A percentile compares a stretch with the other conserved stretches of the same genome.
Conservation (phyloP, 2,888 invertebrate species). For the Drosophila lacicola region DNA sequence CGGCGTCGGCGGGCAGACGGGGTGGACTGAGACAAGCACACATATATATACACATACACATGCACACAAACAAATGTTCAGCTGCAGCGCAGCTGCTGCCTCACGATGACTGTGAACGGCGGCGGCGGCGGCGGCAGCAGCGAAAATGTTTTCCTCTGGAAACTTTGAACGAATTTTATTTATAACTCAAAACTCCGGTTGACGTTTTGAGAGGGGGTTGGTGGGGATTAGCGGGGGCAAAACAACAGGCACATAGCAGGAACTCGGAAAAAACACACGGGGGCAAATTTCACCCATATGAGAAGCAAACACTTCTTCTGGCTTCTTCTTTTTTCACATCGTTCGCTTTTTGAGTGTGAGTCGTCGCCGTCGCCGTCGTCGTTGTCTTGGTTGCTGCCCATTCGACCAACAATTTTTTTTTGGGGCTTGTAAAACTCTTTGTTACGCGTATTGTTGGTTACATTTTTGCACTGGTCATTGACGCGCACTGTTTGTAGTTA, state of each 20-base stretch:
- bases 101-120: slow-evolving; percentile 67
- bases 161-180: slow-evolving; percentile 77
- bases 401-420: slow-evolving; percentile 73
- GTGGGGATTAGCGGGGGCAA: slow-evolving; percentile 38
- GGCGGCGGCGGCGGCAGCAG: slow-evolving; percentile 26
- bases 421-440: slow-evolving; percentile 43
- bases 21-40: slow-evolving; percentile 12
- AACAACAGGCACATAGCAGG: slow-evolving; percentile 40
- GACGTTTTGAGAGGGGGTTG: slow-evolving; percentile 43
- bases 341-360: slow-evolving; percentile 75
- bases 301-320: slow-evolving; percentile 72
- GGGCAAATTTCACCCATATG: slow-evolving; percentile 75
- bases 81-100: slow-evolving; percentile 68
- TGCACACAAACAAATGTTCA: slow-evolving; percentile 59
- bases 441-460: slow-evolving; percentile 29
- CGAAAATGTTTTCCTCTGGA: slow-evolving; percentile 74
- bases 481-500: slow-evolving; percentile 31
- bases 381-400: slow-evolving; percentile 65
- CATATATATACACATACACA: slow-evolving; percentile 23
- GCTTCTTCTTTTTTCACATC: slow-evolving; percentile 73
- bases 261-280: slow-evolving; percentile 64
- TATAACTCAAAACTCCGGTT: slow-evolving; percentile 82
- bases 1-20: slow-evolving; percentile 20
- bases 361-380: slow-evolving; percentile 48
- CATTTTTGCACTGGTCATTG: slow-evolving; percentile 48